Base-by-base conservation (phyloP, 2,113 vertebrate genomes). In the Peromyscus californicus region DNA sequence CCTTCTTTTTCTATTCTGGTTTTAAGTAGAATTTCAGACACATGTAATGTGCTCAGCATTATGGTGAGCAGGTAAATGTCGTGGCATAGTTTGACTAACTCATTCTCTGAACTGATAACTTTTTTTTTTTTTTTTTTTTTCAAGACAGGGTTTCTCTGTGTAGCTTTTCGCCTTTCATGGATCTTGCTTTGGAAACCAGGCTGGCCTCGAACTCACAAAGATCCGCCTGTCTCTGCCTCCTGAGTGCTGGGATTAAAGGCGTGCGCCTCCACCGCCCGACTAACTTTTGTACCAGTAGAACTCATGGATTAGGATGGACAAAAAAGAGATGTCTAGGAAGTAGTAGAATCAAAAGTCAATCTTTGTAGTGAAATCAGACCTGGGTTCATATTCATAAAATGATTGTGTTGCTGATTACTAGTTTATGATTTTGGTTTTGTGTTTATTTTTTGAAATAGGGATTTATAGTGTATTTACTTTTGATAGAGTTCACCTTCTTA, bases 401-500 rank as follows among this genome's bases (percentile, higher is more conserved):
- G n/a, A 51, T 78, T 95, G 21, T 95, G 9, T 63, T 88, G 13
- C 69, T 93, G 29, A 85, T 65, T 82, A 70, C 10, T 88, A 67
- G 72, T 76, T 3, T 54, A 67, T 90, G 7, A 42, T 91, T 69
- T 88, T 93, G 42, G 19, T 36, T 63, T 65, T 45, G 15, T 42
- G 61, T 84, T 85, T 65, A 15, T 61, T 83, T 82, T 65, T 85
- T 65, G 7, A 63, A 85, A 67, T 17, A 31, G 5, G 26, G 8
- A 33, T 67, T 65, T 87, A 42, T 94, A 12, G 39, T 78, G 1
- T 94, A 90, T 78, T 95, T 79, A n/a, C 82, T 93, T 31, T 90
- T 78, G 33, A 87, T 72, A 5, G 70, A 91, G 24, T 92, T 31
- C 6, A 39, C 26, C 29, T 70, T 7, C 42, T 45, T 72, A 4